These are phyloP conservation scores for Microctonus hyperodae DNA, from an alignment of 2,888 invertebrate species.

Conservation along the genomic window DNA sequence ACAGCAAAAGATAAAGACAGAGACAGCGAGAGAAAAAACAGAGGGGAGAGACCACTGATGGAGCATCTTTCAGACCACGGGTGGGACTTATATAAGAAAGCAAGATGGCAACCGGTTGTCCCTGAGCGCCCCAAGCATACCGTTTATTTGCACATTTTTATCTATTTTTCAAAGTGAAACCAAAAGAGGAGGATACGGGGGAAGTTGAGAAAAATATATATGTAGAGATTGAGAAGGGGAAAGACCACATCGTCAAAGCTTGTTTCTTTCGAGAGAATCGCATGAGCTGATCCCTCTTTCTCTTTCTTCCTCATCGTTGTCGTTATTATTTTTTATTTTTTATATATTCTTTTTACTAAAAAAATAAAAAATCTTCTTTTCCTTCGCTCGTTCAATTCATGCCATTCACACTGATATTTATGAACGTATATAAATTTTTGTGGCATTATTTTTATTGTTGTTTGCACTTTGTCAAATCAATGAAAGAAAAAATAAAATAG, in stretches of 20 bases:
- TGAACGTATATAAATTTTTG: neutral
- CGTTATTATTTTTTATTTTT: constrained; percentile 25
- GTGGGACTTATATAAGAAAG: constrained; percentile 62
- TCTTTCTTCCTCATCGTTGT: constrained; percentile 22
- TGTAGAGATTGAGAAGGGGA: constrained; percentile 4
- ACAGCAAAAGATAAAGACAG: constrained; percentile 16
- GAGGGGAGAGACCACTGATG: constrained; percentile 31
- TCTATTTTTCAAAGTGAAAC: constrained; percentile 56
- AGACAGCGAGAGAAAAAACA: constrained; percentile 26
- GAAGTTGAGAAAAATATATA: constrained; percentile 12
- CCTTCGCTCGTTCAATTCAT: neutral
- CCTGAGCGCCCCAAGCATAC: constrained; percentile 57
- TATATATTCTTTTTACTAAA: no score
- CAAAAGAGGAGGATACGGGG: constrained; percentile 34
- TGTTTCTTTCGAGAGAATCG: constrained; percentile 29
- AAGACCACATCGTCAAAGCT: constrained; percentile 20
- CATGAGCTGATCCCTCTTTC: constrained; percentile 13
- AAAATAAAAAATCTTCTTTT: constrained; percentile 9
- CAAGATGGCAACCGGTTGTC: constrained; percentile 62
- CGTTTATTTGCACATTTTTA: constrained; percentile 62
- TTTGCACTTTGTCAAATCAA: neutral
- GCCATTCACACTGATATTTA: neutral
- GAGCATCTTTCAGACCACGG: constrained; percentile 42
- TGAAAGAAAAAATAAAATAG: no score
- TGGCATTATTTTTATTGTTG: neutral